phyloP scores from a whole-genome alignment of 2,888 invertebrate genomes.

The Drosophila silvestris region DNA sequence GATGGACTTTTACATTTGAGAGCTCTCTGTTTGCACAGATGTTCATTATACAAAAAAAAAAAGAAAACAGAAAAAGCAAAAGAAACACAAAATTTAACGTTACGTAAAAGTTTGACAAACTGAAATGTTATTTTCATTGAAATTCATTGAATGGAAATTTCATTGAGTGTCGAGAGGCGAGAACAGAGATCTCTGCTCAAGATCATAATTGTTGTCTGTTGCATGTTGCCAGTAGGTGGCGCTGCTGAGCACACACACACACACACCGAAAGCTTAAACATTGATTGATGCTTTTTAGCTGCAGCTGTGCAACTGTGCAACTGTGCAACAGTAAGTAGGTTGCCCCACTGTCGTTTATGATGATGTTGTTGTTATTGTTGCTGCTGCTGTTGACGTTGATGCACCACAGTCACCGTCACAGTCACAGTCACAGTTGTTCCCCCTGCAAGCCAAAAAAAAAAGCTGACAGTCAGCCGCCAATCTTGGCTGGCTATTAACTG shows the following conservation, averaged over 20 bases:
- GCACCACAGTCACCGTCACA: constrained; percentile 53
- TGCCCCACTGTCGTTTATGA: constrained; percentile 49
- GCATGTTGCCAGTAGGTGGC: constrained; percentile 63
- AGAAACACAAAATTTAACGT: constrained; percentile 43
- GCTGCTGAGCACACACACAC: constrained; percentile 41
- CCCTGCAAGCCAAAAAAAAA: constrained; percentile 22
- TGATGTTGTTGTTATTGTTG: constrained; percentile 67
- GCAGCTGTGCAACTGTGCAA: constrained; percentile 47
- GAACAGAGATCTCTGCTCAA: constrained; percentile 44
- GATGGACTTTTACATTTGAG: not conserved
- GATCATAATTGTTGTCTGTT: constrained; percentile 32
- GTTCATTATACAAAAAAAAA: constrained; percentile 69
- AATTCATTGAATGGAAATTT: constrained; percentile 59
- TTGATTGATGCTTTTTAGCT: constrained; percentile 70
- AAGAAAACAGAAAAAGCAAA: constrained; percentile 5
- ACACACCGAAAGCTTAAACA: constrained; percentile 46
- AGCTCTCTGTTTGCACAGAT: constrained; percentile 79
- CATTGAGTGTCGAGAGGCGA: constrained; percentile 44
- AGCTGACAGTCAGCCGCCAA: not conserved
- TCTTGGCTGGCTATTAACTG: constrained; percentile 50
- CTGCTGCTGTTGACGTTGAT: constrained; percentile 71
- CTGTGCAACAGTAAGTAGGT: constrained; percentile 63
- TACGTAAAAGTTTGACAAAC: constrained; percentile 76
- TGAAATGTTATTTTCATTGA: constrained; percentile 61
- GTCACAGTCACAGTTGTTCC: not conserved